Evolutionary conservation across 1,140 invertebrate genomes (phyloP), one percentile per base, ranked within the genome.

Genomic region (Coenobita brevimanus): DNA sequence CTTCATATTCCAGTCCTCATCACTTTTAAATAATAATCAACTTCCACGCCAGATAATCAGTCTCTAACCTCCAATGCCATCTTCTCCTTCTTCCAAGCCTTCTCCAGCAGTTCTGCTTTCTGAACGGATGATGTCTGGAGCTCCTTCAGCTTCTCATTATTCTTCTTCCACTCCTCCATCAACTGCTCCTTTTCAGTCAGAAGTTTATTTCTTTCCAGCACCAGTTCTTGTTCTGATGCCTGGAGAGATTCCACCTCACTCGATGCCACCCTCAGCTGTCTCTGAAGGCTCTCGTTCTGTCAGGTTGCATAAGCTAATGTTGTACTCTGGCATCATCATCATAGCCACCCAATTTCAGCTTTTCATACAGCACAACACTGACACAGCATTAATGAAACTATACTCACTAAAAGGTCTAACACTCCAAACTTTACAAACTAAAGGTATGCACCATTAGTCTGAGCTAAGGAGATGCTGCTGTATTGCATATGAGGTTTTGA

Each of bases 241-340:
- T 71, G 85, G 3, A 87, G 54, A 57, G 64, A 87, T 1, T 87
- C 85, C 30, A 81, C 85, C 41, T 87, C 85, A 87, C 85, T 87
- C n/a, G 85, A 81, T 2, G 76, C 41, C 33, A 80, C 41, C n/a
- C 57, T 81, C 17, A 87, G 73, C 85, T 87, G 85, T 30, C 85
- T 46, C 50, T 87, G 85, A 50, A 87, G 78, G 71, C 62, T 71
- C 64, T 87, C 85, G 71, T 80, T 80, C 85, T 87, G 85, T 54
- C 21, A 46, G 36, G n/a, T n/a, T n/a, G n/a, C n/a, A n/a, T n/a
- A n/a, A n/a, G n/a, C n/a, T n/a, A n/a, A n/a, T n/a, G n/a, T n/a
- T n/a, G n/a, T n/a, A n/a, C n/a, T n/a, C n/a, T n/a, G n/a, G n/a
- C n/a, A n/a, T n/a, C n/a, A n/a, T n/a, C n/a, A n/a, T n/a, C n/a